Conservation (phyloP, 2,888 invertebrate genomes). For the Papilio protenor region DNA sequence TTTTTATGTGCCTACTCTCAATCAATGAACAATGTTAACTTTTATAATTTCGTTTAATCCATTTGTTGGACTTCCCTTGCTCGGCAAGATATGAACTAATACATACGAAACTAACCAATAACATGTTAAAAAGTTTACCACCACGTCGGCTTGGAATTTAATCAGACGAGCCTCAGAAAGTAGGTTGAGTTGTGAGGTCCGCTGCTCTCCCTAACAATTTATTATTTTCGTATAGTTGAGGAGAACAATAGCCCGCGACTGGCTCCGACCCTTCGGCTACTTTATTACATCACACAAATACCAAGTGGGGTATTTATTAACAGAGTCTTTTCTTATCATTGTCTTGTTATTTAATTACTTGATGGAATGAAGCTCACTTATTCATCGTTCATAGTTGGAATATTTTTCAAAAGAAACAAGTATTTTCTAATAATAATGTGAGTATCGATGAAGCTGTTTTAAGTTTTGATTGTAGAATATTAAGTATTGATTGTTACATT, state of each 20-base stretch:
- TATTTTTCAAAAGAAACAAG: neutral
- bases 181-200: conserved; percentile 9
- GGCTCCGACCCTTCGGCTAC: neutral
- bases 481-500: neutral
- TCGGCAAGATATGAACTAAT: neutral
- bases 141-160: neutral
- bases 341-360: conserved; percentile 20
- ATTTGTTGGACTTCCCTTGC: neutral
- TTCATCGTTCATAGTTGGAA: neutral
- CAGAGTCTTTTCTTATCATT: conserved; percentile 9
- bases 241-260: neutral
- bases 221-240: conserved; percentile 21
- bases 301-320: conserved; percentile 5
- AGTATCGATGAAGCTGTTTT: no score
- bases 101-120: neutral
- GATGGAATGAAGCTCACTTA: conserved; percentile 2
- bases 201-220: conserved; percentile 16
- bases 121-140: neutral
- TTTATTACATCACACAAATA: conserved; percentile 23
- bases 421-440: neutral
- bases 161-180: conserved; percentile 1
- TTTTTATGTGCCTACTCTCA: neutral
- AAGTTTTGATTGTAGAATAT: no score
- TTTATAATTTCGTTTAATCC: neutral
- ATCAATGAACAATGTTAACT: neutral